Conservation (phyloP, 64 coral and sea anemone genomes). For the Dendronephthya gigantea region DNA sequence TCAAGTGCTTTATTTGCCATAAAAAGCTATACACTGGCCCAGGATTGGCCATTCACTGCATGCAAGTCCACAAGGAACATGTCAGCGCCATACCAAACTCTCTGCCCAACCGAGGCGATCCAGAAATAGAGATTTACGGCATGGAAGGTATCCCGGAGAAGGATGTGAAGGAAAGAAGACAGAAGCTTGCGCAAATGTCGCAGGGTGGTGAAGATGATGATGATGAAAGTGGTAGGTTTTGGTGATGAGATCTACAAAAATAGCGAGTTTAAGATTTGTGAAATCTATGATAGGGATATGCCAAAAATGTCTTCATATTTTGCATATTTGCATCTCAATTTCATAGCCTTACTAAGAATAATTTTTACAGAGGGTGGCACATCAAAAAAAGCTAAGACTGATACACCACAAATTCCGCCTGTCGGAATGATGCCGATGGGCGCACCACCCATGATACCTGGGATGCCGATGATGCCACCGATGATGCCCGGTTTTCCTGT, state of each 20-base stretch:
- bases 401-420: slow-evolving; percentile 3
- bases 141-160: slow-evolving; percentile 99
- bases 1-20: slow-evolving; percentile 96
- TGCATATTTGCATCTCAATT: too few species aligned
- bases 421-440: neutral
- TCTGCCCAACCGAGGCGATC: slow-evolving; percentile 79
- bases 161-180: slow-evolving; percentile 91
- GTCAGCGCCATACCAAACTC: slow-evolving; percentile 87
- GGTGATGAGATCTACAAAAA: neutral
- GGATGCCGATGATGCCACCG: slow-evolving; percentile 59
- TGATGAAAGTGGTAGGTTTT: neutral
- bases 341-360: neutral
- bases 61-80: slow-evolving; percentile 97
- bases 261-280: too few species aligned
- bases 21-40: slow-evolving; percentile 98
- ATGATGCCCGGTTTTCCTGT: slow-evolving; percentile 54
- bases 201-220: slow-evolving; percentile 23
- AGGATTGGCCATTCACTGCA: slow-evolving; percentile 95
- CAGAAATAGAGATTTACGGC: slow-evolving; percentile 97
- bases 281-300: too few species aligned
- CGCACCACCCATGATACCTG: slow-evolving; percentile 17
- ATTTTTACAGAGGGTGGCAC: slow-evolving; percentile 43
- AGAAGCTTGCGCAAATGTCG: slow-evolving; percentile 42
- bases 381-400: slow-evolving; percentile 51
- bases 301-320: too few species aligned